Evolutionary conservation across 2,888 invertebrate species (phyloP).

Genomic region (Coelinius sp.): DNA sequence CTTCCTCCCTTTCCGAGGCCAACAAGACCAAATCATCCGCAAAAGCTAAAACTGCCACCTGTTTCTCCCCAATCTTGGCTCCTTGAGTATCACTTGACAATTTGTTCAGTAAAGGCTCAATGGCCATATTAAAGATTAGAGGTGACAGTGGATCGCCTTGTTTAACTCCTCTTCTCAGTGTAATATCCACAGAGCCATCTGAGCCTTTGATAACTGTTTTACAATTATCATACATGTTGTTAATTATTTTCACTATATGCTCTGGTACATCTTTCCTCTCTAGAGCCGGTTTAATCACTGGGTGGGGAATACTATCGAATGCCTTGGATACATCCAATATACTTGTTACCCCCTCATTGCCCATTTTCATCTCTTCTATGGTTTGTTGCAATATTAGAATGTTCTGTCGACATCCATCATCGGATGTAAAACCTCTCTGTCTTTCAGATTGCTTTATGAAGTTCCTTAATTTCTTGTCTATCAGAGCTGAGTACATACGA

Average conservation of each 20-base stretch:
- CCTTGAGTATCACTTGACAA: slow-evolving; percentile 22
- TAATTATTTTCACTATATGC: background rate
- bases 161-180: slow-evolving; percentile 40
- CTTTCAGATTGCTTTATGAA: too few species aligned
- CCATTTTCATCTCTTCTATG: too few species aligned
- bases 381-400: too few species aligned
- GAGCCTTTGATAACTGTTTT: slow-evolving; percentile 5
- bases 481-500: slow-evolving; percentile 31
- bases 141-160: slow-evolving; percentile 49
- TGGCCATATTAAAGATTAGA: slow-evolving; percentile 42
- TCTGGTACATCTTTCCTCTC: background rate
- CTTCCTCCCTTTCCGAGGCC: slow-evolving; percentile 26
- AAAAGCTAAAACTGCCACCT: slow-evolving; percentile 42
- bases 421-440: slow-evolving; percentile 44
- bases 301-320: slow-evolving; percentile 37
- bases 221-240: background rate
- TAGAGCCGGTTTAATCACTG: background rate
- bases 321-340: slow-evolving; percentile 31
- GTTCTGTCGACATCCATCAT: slow-evolving; percentile 55
- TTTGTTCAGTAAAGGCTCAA: slow-evolving; percentile 30
- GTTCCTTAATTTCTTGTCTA: too few species aligned
- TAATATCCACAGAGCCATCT: too few species aligned
- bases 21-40: slow-evolving; percentile 47
- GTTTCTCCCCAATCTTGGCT: background rate
- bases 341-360: too few species aligned